Evolutionary conservation across 2,113 vertebrate genomes (phyloP).

Genomic region (Heterochromis multidens): DNA sequence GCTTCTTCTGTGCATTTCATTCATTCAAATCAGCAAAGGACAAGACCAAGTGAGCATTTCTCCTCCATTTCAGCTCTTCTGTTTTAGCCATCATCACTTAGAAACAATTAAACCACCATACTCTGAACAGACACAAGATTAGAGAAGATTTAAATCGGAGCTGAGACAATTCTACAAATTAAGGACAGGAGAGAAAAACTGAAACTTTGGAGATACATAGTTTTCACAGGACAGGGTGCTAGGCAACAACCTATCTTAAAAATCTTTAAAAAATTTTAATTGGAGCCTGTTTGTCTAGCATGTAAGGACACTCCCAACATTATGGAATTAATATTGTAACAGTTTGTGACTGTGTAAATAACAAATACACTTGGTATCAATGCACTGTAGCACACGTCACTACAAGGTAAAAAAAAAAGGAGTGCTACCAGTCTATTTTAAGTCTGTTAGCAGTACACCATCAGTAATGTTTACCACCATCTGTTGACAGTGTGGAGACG

Average conservation of each 20-base stretch:
- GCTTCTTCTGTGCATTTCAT: background rate
- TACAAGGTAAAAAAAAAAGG: background rate
- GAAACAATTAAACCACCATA: background rate
- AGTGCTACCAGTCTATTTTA: background rate
- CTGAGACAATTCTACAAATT: background rate
- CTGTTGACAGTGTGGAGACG: constrained; percentile 2
- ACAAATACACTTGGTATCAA: background rate
- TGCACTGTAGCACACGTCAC: background rate
- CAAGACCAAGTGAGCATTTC: background rate
- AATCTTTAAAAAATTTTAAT: background rate
- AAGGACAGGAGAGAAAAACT: background rate
- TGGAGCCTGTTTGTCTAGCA: background rate
- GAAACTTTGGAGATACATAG: background rate
- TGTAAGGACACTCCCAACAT: background rate
- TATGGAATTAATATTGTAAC: background rate
- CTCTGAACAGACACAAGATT: background rate
- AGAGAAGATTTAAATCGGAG: background rate
- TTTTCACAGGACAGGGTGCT: background rate
- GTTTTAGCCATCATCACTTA: background rate
- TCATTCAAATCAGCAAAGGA: background rate
- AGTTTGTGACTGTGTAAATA: background rate
- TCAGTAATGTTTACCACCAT: constrained; percentile 44
- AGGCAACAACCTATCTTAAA: background rate
- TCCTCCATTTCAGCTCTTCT: background rate
- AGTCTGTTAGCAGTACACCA: background rate